A percentile compares a stretch with the other conserved stretches of the same genome.
phyloP scores from a whole-genome alignment of 2,113 vertebrate genomes.

The Piaya cayana region DNA sequence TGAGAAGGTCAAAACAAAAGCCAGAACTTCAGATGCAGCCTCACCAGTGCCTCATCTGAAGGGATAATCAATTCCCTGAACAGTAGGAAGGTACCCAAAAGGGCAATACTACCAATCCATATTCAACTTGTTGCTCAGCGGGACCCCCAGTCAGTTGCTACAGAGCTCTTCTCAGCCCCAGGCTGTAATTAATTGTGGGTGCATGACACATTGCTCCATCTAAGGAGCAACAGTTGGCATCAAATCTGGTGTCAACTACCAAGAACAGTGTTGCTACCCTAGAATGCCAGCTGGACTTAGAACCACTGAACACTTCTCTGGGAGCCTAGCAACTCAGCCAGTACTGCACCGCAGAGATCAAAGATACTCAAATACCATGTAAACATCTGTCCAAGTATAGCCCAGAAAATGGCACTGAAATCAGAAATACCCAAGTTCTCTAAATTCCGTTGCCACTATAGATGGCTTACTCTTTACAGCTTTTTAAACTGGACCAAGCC shows the following conservation, averaged over 20 bases:
- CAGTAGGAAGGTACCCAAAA: neutral
- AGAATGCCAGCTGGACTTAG: neutral
- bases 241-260: neutral
- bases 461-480: neutral
- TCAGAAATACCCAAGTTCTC: neutral
- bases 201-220: neutral
- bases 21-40: neutral
- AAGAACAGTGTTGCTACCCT: rapidly evolving
- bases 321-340: neutral
- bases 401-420: neutral
- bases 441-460: neutral
- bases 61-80: neutral
- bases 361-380: neutral
- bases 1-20: neutral
- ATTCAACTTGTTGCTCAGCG: neutral
- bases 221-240: neutral
- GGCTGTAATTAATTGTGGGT: rapidly evolving
- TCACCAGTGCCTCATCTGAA: neutral
- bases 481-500: neutral
- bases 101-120: neutral
- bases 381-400: neutral
- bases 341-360: neutral
- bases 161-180: neutral
- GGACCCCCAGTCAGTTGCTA: neutral
- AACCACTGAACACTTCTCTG: neutral